Conservation (phyloP, 2,113 vertebrate genomes). For the Pungitius pungitius region DNA sequence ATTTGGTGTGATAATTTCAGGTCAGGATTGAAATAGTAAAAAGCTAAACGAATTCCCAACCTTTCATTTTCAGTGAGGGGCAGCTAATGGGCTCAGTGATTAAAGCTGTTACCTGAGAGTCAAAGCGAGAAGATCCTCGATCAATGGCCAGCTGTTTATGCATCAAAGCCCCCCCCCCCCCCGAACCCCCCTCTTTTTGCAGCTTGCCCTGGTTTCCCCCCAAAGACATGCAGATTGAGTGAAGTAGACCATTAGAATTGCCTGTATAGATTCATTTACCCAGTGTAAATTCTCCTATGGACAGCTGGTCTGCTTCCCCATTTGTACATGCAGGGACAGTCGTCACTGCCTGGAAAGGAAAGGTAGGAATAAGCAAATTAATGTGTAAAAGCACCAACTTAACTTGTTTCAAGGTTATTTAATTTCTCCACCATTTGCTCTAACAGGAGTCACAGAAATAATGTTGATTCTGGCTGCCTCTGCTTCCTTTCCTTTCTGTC, state of each 20-base stretch:
- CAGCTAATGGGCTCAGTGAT: not conserved
- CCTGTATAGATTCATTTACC: slow-evolving; percentile 2
- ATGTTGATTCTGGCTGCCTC: slow-evolving; percentile 35
- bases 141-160: not conserved
- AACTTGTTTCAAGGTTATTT: slow-evolving; percentile 59
- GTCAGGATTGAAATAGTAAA: slow-evolving; percentile 20
- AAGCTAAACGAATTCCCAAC: slow-evolving; percentile 28
- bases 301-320: slow-evolving; percentile 34
- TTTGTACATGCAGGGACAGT: slow-evolving; percentile 38
- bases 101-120: slow-evolving; percentile 2
- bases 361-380: slow-evolving; percentile 37
- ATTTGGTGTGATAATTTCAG: slow-evolving; percentile 34
- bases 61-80: slow-evolving; percentile 4
- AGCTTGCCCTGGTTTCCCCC: slow-evolving; percentile 4
- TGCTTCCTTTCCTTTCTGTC: slow-evolving; percentile 26
- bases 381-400: slow-evolving; percentile 30
- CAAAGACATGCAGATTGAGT: slow-evolving; percentile 35
- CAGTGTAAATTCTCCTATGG: slow-evolving; percentile 55
- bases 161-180: not conserved
- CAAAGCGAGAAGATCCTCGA: not conserved
- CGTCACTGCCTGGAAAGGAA: slow-evolving; percentile 27
- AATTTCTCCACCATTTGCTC: slow-evolving; percentile 44
- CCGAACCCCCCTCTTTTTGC: not conserved
- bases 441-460: slow-evolving; percentile 30
- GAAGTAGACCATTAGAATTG: slow-evolving; percentile 44